phyloP scores from a whole-genome alignment of 2,113 vertebrate species.

The Chaenocephalus aceratus region DNA sequence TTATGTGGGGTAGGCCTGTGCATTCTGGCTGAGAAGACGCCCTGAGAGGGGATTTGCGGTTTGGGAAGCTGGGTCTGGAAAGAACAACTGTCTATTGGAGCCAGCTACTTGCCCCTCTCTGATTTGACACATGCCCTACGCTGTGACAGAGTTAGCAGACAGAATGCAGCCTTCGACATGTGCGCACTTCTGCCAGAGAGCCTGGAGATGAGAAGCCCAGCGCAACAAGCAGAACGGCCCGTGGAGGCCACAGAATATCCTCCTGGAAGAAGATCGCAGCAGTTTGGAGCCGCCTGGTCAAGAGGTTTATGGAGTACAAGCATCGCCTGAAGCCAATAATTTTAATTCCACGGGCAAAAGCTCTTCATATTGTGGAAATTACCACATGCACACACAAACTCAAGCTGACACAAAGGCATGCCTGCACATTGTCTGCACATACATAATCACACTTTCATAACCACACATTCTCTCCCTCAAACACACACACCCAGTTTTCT shows the following conservation, averaged over 20 bases:
- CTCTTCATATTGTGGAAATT: constrained; percentile 59
- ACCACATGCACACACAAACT: constrained; percentile 61
- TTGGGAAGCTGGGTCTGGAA: constrained; percentile 74
- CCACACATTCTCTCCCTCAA: constrained; percentile 50
- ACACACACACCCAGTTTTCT: constrained; percentile 42
- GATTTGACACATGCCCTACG: constrained; percentile 74
- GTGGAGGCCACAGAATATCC: constrained; percentile 52
- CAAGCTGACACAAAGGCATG: constrained; percentile 72
- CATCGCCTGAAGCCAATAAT: constrained; percentile 44
- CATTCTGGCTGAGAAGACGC: constrained; percentile 79
- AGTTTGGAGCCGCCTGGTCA: constrained; percentile 74
- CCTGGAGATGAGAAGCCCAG: constrained; percentile 46
- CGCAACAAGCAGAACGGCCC: constrained; percentile 49
- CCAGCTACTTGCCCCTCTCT: constrained; percentile 69
- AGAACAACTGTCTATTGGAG: constrained; percentile 75
- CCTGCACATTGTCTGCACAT: constrained; percentile 75
- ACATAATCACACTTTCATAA: constrained; percentile 74
- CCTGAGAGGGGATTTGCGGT: constrained; percentile 79
- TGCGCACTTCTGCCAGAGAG: constrained; percentile 54
- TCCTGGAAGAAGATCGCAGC: constrained; percentile 63
- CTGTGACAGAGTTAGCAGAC: constrained; percentile 68
- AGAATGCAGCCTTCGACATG: constrained; percentile 62
- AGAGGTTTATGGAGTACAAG: constrained; percentile 51
- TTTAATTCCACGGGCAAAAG: constrained; percentile 64
- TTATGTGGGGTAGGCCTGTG: constrained; percentile 72